Evolutionary conservation across 30 jellyfish, hydroid and myxozoan genomes (phyloP).

Genomic region (Catostylus mosaicus): DNA sequence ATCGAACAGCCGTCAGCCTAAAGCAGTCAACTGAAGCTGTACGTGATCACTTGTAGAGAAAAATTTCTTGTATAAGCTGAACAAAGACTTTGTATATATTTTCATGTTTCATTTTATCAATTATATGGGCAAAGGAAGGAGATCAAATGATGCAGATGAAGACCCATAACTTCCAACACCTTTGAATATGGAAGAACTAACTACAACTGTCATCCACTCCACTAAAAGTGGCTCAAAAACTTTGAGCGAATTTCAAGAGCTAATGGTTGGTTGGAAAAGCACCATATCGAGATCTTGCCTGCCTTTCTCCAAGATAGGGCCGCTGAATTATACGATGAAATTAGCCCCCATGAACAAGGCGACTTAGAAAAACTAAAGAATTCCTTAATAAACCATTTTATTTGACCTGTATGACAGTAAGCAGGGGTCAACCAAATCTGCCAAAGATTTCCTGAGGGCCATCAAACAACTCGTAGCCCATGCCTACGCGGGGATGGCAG

Average conservation of each 20-base stretch:
- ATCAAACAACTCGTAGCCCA: conserved; percentile 2
- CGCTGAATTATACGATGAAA: conserved; percentile 44
- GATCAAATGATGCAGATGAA: background rate
- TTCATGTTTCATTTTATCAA: too few relatives aligned
- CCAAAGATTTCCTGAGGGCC: background rate
- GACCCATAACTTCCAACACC: background rate
- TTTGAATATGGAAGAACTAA: background rate
- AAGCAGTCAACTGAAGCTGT: background rate
- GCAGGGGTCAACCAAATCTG: background rate
- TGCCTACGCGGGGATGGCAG: conserved; percentile 22
- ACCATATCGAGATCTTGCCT: conserved; percentile 29
- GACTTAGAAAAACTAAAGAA: conserved; percentile 23
- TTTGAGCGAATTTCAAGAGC: conserved; percentile 40
- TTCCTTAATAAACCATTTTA: conserved; percentile 27
- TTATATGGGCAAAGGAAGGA: background rate
- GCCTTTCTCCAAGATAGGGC: conserved; percentile 36
- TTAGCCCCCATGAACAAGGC: background rate
- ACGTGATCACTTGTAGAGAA: background rate
- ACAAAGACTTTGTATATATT: background rate
- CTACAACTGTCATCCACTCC: conserved; percentile 19
- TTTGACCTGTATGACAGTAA: conserved; percentile 6
- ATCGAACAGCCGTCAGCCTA: too few relatives aligned
- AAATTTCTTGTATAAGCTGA: background rate
- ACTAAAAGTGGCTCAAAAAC: conserved; percentile 23
- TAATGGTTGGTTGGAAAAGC: conserved; percentile 32